Percentiles rank a stretch among this genome's conserved stretches.
Conservation (phyloP, 2,888 invertebrate genomes). For the Dasysyrphus albostriatus region DNA sequence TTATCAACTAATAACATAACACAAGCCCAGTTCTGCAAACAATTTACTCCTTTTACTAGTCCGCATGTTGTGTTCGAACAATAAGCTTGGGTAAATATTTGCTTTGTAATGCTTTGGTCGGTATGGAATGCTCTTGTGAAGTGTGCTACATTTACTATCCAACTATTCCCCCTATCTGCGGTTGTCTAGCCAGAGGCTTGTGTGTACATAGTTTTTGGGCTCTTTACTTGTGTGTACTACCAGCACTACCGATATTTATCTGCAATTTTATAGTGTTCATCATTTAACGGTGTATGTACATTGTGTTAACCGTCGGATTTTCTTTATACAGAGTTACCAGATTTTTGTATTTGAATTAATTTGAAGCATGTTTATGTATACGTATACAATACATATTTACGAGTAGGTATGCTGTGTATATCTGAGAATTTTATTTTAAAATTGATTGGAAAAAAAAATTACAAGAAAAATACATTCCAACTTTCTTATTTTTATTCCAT, state of each 20-base stretch:
- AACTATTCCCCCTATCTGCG: not conserved
- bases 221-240: conserved; percentile 29
- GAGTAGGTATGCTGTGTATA: too few relatives aligned
- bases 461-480: too few relatives aligned
- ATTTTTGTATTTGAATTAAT: not conserved
- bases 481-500: too few relatives aligned
- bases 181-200: conserved; percentile 31
- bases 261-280: conserved; percentile 38
- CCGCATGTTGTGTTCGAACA: conserved; percentile 16
- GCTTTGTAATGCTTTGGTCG: conserved; percentile 52
- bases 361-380: too few relatives aligned
- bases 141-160: not conserved
- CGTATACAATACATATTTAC: too few relatives aligned
- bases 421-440: too few relatives aligned
- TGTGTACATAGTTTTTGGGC: conserved; percentile 23
- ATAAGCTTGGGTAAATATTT: conserved; percentile 61
- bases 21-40: conserved; percentile 57
- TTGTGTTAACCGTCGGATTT: not conserved
- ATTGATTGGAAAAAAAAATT: too few relatives aligned
- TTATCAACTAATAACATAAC: conserved; percentile 61
- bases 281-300: conserved; percentile 15
- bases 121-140: conserved; percentile 17
- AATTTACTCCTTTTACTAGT: conserved; percentile 41
- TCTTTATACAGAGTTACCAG: conserved; percentile 14
- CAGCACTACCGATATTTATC: conserved; percentile 30